Conservation (phyloP, 2,113 vertebrate genomes). For the Azemiops feae region DNA sequence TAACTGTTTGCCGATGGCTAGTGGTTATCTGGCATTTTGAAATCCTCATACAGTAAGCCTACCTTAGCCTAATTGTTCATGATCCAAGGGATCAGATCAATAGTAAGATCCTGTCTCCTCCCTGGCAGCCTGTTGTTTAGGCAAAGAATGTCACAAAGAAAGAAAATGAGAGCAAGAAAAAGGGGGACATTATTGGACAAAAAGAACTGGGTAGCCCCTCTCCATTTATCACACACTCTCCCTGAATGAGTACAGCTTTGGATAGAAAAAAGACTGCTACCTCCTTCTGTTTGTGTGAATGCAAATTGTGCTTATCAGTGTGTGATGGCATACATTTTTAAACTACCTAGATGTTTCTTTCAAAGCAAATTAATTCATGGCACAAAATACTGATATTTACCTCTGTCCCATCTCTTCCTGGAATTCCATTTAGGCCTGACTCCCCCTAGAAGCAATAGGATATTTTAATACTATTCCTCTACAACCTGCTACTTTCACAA, state of each 20-base stretch:
- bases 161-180: not conserved
- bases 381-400: slow-evolving; percentile 58
- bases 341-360: not conserved
- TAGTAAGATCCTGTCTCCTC: not conserved
- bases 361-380: slow-evolving; percentile 7
- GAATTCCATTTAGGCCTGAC: slow-evolving; percentile 79
- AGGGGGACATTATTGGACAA: not conserved
- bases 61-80: not conserved
- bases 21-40: not conserved
- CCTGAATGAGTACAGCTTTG: not conserved
- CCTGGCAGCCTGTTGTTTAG: not conserved
- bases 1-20: not conserved
- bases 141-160: not conserved
- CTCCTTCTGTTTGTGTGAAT: not conserved
- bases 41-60: not conserved
- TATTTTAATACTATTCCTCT: not conserved
- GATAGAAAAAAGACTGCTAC: not conserved
- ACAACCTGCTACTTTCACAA: not conserved
- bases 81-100: not conserved
- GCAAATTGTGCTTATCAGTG: not conserved
- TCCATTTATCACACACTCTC: not conserved
- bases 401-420: slow-evolving; percentile 81
- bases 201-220: not conserved
- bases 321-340: not conserved
- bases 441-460: slow-evolving; percentile 75